Base-by-base conservation (phyloP, 2,888 invertebrate species). In the Halictus quadricinctus region DNA sequence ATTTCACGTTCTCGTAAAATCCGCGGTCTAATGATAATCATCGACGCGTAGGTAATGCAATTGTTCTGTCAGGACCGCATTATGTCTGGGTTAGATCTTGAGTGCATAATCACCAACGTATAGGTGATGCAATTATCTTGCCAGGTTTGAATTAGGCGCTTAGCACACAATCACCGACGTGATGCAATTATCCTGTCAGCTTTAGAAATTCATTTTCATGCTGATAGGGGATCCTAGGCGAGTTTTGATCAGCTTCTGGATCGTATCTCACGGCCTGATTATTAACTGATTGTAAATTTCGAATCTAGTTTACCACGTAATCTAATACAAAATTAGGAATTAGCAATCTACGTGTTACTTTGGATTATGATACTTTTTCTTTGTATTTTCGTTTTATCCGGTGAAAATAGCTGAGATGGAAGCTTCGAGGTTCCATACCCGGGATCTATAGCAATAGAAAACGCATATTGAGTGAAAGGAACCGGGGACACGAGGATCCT, bases 401-500 rank as follows among this genome's bases (percentile, higher is more conserved):
- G 6, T 15, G n/a, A 25, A 25, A 64, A 15, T 15, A 7, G 12
- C 13, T 15, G 15, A 15, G 25, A 15, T 15, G 5, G 25, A 29
- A 29, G 13, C 6, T 64, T 29, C 0, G 60, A 60, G 25, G 25
- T 13, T 60, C 13, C 5, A 60, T 13, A 13, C 25, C 13, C n/a
- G 6, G 25, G 25, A 60, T 60, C 60, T 60, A 13, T 54, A 25
- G 60, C 60, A 15, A 64, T 64, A 7, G 13, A 64, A 64, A 29
- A 29, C 29, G 29, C 25, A 15, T 25, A 25, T 13, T 64, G 4
- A 15, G 15, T 29, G 60, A 13, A 66, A 72, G 80, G 50, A 74
- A 54, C 73, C 73, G 41, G 54, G 73, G 72, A 72, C 25, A 48
- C 29, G 72, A 81, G 80, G 36, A 79, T 81, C 70, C 84, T 76